phyloP scores from a whole-genome alignment of 2,888 invertebrate species.

The Calameuta idolon region DNA sequence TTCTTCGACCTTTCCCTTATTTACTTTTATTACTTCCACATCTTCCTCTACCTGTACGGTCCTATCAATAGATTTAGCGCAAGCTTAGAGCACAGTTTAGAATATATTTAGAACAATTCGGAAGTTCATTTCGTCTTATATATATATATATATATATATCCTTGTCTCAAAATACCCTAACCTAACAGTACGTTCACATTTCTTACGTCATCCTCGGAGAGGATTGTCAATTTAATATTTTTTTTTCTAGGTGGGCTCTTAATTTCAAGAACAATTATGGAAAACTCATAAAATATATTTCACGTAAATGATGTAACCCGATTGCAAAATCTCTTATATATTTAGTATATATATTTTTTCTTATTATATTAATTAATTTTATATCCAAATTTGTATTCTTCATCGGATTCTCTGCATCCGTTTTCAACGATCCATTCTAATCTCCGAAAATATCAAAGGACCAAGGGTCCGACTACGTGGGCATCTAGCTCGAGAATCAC shows the following conservation, averaged over 20 bases:
- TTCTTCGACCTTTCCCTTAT: conserved; percentile 17
- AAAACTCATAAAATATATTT: background rate
- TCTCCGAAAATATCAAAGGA: background rate
- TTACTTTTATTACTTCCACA: conserved; percentile 12
- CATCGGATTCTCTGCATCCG: background rate
- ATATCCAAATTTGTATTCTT: background rate
- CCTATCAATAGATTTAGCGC: background rate
- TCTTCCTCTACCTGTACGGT: background rate
- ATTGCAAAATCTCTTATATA: background rate
- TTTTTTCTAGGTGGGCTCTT: background rate
- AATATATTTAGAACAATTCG: background rate
- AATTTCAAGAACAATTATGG: background rate
- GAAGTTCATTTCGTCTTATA: background rate
- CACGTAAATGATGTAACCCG: background rate
- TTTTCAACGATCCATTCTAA: background rate
- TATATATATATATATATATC: background rate
- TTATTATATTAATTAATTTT: background rate
- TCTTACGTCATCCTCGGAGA: background rate
- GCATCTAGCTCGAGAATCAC: conserved; percentile 20
- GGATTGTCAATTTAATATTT: background rate
- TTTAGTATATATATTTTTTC: background rate
- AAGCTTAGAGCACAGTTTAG: background rate
- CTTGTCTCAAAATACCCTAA: background rate
- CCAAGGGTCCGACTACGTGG: background rate
- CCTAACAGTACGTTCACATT: background rate